Evolutionary conservation across 2,113 vertebrate species (phyloP).

Genomic region (Calypte anna): DNA sequence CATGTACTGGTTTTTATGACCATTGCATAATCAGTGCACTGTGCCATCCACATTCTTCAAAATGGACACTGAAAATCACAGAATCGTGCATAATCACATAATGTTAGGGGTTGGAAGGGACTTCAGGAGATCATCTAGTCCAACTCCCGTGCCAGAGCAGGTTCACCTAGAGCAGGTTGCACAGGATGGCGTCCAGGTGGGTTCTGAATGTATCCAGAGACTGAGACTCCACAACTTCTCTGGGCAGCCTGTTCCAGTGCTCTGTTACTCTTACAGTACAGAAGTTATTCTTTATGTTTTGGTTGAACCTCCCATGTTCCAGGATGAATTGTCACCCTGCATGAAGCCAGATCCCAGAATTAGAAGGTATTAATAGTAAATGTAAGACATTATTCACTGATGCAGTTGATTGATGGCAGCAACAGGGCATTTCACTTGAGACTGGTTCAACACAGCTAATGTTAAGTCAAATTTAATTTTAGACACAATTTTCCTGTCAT

Average conservation of each 20-base stretch:
- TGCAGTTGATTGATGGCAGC: neutral
- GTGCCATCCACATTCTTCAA: neutral
- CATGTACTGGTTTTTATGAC: neutral
- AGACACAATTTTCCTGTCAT: conserved; percentile 9
- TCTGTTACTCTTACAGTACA: too few relatives aligned
- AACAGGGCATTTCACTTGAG: conserved; percentile 18
- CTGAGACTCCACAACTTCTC: too few relatives aligned
- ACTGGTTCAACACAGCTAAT: conserved; percentile 23
- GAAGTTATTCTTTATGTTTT: too few relatives aligned
- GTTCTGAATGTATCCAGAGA: too few relatives aligned
- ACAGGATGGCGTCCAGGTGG: too few relatives aligned
- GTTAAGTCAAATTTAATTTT: conserved; percentile 19
- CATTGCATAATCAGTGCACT: neutral
- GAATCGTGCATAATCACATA: too few relatives aligned
- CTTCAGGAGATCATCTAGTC: too few relatives aligned
- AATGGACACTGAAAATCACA: neutral
- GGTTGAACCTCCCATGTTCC: too few relatives aligned
- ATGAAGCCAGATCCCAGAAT: neutral
- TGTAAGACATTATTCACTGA: neutral
- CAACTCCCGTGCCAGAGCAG: too few relatives aligned
- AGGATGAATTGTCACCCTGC: neutral
- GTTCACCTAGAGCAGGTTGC: too few relatives aligned
- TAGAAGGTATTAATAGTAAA: neutral
- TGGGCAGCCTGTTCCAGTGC: too few relatives aligned
- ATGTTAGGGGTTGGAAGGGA: too few relatives aligned